phyloP scores from a whole-genome alignment of 2,113 vertebrate genomes.

The Athene cunicularia region DNA sequence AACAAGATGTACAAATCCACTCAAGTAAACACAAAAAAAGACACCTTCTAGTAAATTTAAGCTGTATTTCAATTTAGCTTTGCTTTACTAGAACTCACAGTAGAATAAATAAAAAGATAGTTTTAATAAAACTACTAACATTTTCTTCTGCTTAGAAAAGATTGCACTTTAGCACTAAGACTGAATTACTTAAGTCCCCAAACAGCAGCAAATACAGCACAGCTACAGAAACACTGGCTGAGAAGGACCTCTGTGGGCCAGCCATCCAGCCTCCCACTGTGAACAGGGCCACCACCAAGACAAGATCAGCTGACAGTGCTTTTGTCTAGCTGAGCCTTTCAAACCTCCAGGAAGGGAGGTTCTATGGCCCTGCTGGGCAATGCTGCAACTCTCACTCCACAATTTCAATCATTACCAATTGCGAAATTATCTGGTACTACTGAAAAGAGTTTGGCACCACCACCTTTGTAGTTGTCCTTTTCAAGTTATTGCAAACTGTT shows the following conservation, averaged over 20 bases:
- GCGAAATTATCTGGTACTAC: background rate
- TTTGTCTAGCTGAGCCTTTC: background rate
- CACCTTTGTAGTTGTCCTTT: background rate
- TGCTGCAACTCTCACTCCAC: background rate
- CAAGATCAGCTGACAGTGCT: accelerated
- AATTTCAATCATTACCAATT: background rate
- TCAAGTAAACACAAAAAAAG: background rate
- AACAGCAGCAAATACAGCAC: background rate
- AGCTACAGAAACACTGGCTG: background rate
- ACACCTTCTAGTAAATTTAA: background rate
- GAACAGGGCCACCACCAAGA: background rate
- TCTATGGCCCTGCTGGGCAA: accelerated
- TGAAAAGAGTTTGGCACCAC: background rate
- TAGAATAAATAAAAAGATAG: background rate
- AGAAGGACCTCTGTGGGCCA: background rate
- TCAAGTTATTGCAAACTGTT: background rate
- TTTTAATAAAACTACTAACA: background rate
- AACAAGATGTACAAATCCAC: background rate
- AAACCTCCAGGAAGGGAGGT: background rate
- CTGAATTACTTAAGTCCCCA: background rate
- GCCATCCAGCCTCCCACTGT: background rate
- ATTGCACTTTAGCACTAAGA: background rate
- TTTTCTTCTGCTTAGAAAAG: background rate
- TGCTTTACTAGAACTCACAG: background rate
- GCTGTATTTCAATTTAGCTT: background rate